Evolutionary conservation across 1,140 invertebrate genomes (phyloP).

Genomic region (Calycopis cecrops): DNA sequence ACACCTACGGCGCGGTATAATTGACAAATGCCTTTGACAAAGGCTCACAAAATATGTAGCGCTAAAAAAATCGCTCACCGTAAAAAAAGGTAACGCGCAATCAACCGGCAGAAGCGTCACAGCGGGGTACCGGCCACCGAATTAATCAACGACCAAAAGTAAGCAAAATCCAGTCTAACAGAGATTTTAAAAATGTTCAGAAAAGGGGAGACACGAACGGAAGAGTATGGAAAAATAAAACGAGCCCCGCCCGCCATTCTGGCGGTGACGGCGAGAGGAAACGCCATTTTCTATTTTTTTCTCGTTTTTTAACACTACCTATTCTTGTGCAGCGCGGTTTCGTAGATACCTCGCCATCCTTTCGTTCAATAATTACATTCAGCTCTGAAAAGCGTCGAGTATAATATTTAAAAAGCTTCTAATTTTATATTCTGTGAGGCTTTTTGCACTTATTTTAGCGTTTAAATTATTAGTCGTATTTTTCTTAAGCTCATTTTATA

Average conservation of each 20-base stretch:
- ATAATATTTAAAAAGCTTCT: conserved; percentile 3
- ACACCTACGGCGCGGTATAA: conserved; percentile 21
- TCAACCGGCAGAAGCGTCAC: conserved; percentile 51
- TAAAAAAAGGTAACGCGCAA: conserved; percentile 49
- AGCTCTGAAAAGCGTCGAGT: background rate
- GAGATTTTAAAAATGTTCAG: conserved; percentile 50
- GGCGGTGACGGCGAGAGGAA: conserved; percentile 58
- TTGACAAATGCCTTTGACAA: conserved; percentile 30
- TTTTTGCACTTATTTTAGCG: no score
- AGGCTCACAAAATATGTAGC: conserved; percentile 27
- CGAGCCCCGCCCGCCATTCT: conserved; percentile 51
- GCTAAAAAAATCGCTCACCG: conserved; percentile 30
- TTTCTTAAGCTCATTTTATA: no score
- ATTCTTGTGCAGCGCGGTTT: conserved; percentile 27
- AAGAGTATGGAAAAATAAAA: conserved; percentile 58
- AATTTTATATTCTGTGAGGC: background rate
- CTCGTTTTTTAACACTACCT: conserved; percentile 41
- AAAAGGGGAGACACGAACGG: conserved; percentile 46
- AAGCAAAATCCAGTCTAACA: conserved; percentile 47
- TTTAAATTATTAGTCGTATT: no score
- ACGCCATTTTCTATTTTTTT: conserved; percentile 57
- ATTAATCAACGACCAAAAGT: conserved; percentile 64
- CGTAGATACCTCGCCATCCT: conserved; percentile 15
- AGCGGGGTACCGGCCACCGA: conserved; percentile 54
- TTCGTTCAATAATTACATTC: conserved; percentile 21